Conservation (phyloP, 2,797 vertebrate genomes). For the Arnoldichthys spilopterus region DNA sequence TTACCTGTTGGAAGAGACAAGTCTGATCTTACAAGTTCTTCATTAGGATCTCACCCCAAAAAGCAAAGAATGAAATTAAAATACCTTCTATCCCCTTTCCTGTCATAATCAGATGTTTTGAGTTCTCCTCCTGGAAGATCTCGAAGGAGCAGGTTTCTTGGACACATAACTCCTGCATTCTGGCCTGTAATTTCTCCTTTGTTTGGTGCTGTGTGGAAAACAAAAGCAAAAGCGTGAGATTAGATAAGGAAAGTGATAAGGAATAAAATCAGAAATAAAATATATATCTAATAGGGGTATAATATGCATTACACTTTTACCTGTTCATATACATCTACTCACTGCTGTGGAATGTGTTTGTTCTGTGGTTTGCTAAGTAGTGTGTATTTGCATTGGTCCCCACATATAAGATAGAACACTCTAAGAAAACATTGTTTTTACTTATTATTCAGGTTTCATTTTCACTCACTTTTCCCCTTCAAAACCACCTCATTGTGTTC, state of each 20-base stretch:
- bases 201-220: slow-evolving; percentile 53
- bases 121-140: slow-evolving; percentile 60
- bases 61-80: background rate
- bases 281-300: too few relatives aligned
- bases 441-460: too few relatives aligned
- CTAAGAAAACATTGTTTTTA: too few relatives aligned
- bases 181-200: background rate
- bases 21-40: background rate
- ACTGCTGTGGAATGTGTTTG: too few relatives aligned
- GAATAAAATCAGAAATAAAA: background rate
- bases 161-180: slow-evolving; percentile 43
- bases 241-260: background rate
- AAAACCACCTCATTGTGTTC: too few relatives aligned
- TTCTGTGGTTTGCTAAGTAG: too few relatives aligned
- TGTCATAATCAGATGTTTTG: background rate
- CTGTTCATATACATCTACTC: too few relatives aligned
- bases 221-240: background rate
- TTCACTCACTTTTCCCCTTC: too few relatives aligned
- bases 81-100: slow-evolving; percentile 56
- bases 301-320: too few relatives aligned
- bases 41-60: background rate
- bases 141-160: slow-evolving; percentile 54
- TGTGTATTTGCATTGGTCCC: too few relatives aligned
- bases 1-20: slow-evolving; percentile 23
- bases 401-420: too few relatives aligned